Conservation (phyloP, 2,888 invertebrate genomes). For the Epistrophe eligans region DNA sequence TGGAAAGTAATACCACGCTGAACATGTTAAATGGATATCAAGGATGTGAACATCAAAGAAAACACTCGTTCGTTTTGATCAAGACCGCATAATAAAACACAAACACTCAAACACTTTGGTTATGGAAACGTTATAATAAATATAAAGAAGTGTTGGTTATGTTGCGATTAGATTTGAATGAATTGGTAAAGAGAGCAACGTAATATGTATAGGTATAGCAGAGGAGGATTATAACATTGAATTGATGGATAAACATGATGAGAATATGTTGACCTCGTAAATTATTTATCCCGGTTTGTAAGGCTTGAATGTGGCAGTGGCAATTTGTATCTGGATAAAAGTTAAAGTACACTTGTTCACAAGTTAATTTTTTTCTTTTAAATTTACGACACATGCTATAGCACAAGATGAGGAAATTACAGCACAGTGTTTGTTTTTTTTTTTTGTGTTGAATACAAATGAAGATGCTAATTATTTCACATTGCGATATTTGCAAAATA, state of each 20-base stretch:
- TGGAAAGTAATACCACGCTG: constrained; percentile 52
- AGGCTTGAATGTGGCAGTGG: not conserved
- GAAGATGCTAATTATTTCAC: no score
- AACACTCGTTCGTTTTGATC: constrained; percentile 53
- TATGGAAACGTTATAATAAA: constrained; percentile 27
- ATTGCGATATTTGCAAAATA: no score
- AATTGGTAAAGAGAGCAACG: constrained; percentile 5
- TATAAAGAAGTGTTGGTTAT: constrained; percentile 25
- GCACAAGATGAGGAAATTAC: no score
- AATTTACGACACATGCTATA: no score
- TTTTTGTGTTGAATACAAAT: no score
- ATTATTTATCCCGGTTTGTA: not conserved
- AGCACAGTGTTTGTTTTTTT: no score
- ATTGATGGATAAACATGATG: constrained; percentile 29
- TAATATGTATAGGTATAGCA: not conserved
- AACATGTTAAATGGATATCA: constrained; percentile 56
- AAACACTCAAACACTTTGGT: constrained; percentile 37
- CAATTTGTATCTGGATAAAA: not conserved
- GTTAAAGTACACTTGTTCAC: no score
- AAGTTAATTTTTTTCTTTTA: no score
- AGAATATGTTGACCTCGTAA: constrained; percentile 5
- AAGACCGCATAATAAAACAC: constrained; percentile 25
- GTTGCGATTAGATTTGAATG: constrained; percentile 41
- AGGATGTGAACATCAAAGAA: constrained; percentile 59
- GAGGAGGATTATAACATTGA: no score